Percentiles rank a stretch among this genome's conserved stretches.
phyloP scores from a whole-genome alignment of 2,797 vertebrate species.

The Scarus forsteni region DNA sequence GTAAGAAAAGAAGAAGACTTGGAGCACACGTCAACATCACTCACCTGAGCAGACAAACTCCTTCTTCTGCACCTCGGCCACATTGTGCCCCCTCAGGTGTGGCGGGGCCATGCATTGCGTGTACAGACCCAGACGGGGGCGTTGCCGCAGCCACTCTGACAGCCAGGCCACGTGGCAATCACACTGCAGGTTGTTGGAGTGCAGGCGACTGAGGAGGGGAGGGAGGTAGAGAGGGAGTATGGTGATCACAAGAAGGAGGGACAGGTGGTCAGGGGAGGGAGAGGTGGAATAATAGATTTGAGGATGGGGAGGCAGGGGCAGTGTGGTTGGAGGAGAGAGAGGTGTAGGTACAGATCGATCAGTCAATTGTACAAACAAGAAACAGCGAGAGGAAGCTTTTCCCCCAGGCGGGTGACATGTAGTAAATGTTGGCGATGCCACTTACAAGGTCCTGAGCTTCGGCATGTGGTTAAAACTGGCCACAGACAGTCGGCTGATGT shows the following conservation, averaged over 20 bases:
- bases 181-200: slow-evolving; percentile 97
- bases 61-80: slow-evolving; percentile 96
- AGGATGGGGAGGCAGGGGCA: slow-evolving; percentile 9
- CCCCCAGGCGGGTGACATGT: not conserved
- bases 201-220: slow-evolving; percentile 88
- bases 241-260: not conserved
- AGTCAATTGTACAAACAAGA: slow-evolving; percentile 45
- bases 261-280: not conserved
- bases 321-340: slow-evolving; percentile 1
- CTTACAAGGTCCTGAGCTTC: slow-evolving; percentile 99
- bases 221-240: not conserved
- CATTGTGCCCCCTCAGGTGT: slow-evolving; percentile 94
- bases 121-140: slow-evolving; percentile 95
- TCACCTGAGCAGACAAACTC: slow-evolving; percentile 96
- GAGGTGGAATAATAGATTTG: slow-evolving; percentile 15
- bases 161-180: slow-evolving; percentile 98
- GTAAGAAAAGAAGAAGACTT: slow-evolving; percentile 7
- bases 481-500: slow-evolving; percentile 96
- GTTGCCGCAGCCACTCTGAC: slow-evolving; percentile 96
- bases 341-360: slow-evolving; percentile 42
- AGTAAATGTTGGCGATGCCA: slow-evolving; percentile 55
- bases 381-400: slow-evolving; percentile 22
- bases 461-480: slow-evolving; percentile 99
- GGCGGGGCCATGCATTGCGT: slow-evolving; percentile 96
- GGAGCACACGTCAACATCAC: not conserved